Evolutionary conservation across 2,113 vertebrate species (phyloP), one percentile per base, ranked within the genome.

Genomic region (Puntigrus tetrazona): DNA sequence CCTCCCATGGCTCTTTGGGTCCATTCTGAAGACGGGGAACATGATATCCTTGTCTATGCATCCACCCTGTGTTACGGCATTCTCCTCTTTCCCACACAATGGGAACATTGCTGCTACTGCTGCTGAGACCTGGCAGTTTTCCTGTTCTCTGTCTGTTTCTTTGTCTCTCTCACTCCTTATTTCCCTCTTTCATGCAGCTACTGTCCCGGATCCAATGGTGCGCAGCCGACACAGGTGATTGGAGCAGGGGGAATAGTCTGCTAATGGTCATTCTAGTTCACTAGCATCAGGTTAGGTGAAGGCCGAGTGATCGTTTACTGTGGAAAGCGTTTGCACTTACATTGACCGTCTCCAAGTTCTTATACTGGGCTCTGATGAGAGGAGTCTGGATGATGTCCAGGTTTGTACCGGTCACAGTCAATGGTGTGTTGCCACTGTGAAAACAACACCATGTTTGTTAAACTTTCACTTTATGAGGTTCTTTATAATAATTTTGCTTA

Each of bases 331-430:
- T 45, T 79, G 72, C 43, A 96, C 96, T 96, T 94, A 99, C 98
- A 0, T 98, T 99, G 89, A 97, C 90, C 0, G 97, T 96, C 80
- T 99, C 98, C 55, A 96, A 96, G 10, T 93, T 95, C 22, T 96
- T 97, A 0, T 98, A 97, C 89, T 97, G 98, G 87, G 97, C 98
- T 86, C 98, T 95, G 92, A 99, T 97, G 90, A 97, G 96, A 1
- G 98, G 98, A 57, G 96, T 97, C 90, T 99, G 97, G 88, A 99
- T 99, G 87, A 99, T 97, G 92, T 99, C 96, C 92, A 99, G 94
- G 90, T 99, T 97, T 16, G 96, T 98, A 55, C 98, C 98, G 82
- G 96, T 97, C 78, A 99, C 97, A 0, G 95, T 96, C 72, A 99
- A 95, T 25, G 96, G 97, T 13, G 98, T 99, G 85, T 98, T 95